Evolutionary conservation across 2,113 vertebrate genomes (phyloP).

Genomic region (Excalfactoria chinensis): DNA sequence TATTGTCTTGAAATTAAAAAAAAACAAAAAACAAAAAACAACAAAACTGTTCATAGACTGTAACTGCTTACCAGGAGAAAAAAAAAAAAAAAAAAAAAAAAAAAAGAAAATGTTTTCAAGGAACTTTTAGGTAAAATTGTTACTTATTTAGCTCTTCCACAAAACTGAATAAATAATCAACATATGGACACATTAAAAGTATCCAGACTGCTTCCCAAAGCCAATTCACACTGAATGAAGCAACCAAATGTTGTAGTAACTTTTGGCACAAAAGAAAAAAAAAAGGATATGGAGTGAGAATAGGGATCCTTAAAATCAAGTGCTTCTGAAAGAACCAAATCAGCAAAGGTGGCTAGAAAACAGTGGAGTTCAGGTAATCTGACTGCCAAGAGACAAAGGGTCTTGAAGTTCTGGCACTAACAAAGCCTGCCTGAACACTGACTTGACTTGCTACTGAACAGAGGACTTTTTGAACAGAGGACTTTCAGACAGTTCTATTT

Average conservation of each 20-base stretch:
- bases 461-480: not conserved
- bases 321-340: not conserved
- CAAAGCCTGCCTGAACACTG: not conserved
- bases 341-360: not conserved
- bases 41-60: not conserved
- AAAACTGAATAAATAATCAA: fast-evolving
- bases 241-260: not conserved
- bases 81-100: not conserved
- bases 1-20: not conserved
- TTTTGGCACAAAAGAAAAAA: fast-evolving
- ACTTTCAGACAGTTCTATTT: not conserved
- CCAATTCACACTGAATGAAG: not conserved
- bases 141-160: not conserved
- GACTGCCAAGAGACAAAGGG: not conserved
- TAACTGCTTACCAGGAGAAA: not conserved
- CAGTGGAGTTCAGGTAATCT: not conserved
- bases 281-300: not conserved
- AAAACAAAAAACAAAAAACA: not conserved
- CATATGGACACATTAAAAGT: not conserved
- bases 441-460: not conserved
- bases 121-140: not conserved
- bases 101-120: not conserved
- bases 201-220: not conserved
- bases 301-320: fast-evolving
- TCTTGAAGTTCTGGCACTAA: not conserved